These are phyloP conservation scores for Microtus agrestis DNA, from an alignment of 2,797 vertebrate species.

Conservation along the genomic window DNA sequence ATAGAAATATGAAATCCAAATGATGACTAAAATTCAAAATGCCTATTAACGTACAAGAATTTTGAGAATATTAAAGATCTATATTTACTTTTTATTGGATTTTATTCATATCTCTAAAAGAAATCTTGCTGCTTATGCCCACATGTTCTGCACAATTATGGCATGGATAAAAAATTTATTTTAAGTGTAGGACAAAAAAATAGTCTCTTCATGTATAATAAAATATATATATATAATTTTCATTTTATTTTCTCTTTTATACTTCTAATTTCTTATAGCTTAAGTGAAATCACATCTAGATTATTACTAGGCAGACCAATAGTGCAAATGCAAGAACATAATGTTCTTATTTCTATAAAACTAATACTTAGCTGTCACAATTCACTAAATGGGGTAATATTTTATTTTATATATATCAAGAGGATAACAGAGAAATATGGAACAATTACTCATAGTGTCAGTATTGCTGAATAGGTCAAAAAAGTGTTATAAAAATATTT, in stretches of 20 bases:
- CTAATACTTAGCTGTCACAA: background rate
- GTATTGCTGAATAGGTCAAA: background rate
- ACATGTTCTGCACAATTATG: background rate
- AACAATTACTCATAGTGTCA: conserved; percentile 9
- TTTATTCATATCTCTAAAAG: background rate
- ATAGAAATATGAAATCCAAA: background rate
- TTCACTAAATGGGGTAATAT: background rate
- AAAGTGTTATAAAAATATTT: background rate
- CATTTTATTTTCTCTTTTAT: background rate
- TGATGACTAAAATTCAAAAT: background rate
- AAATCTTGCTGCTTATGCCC: background rate
- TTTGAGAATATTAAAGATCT: background rate
- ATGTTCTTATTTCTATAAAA: background rate
- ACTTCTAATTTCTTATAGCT: background rate
- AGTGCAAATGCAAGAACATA: background rate
- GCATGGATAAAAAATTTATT: background rate
- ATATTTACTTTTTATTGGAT: background rate
- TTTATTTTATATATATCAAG: background rate
- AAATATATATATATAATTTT: background rate
- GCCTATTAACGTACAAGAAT: background rate
- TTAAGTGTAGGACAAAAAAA: background rate
- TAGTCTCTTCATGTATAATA: background rate
- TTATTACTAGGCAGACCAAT: background rate
- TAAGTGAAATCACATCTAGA: background rate
- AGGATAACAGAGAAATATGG: background rate